Evolutionary conservation across 2,888 invertebrate species (phyloP), one percentile per base, ranked within the genome.

Genomic region (Carpatolechia fugitivella): DNA sequence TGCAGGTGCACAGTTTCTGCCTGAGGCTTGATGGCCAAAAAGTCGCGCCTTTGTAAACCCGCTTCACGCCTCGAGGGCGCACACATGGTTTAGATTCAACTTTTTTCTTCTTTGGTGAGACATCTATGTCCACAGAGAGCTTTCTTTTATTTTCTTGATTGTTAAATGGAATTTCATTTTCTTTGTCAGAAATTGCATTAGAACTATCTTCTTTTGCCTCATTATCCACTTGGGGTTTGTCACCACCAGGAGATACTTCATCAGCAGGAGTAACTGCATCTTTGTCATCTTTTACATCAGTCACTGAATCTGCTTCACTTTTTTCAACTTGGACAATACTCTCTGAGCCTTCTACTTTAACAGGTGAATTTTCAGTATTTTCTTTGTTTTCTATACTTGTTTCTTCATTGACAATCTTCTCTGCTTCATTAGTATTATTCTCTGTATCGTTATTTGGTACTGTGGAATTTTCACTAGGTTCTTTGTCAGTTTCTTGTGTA

Each of bases 21-120:
- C 98, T 92, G 94, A 98, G 96, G 54, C 92, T 92, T 29, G 92
- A 91, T 2, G 91, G 92, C 95, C 95, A 96, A 72, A 95, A 96
- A 62, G 94, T 93, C n/a, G 95, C 93, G 41, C 93, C 93, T 61
- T 80, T 85, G 50, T 78, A 69, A 14, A 71, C 57, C 60, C 61
- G 80, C 56, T 77, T 78, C 0, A 66, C 64, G 57, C 66, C 71
- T 71, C 70, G 76, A 66, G 86, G 91, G 74, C 80, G 74, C 0
- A 59, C 47, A 63, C 88, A 89, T 35, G 60, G 64, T 1, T 50
- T 59, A 29, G 60, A 60, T 49, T 76, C 70, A 48, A 82, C 41
- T 65, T 84, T 90, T 6, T 63, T 61, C 64, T 85, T 88, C 58
- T 88, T 89, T 1, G 61, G 48, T 14, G 62, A 60, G 18, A 59